Conservation (phyloP, 2,888 invertebrate genomes). For the Drosophila antonietae region DNA sequence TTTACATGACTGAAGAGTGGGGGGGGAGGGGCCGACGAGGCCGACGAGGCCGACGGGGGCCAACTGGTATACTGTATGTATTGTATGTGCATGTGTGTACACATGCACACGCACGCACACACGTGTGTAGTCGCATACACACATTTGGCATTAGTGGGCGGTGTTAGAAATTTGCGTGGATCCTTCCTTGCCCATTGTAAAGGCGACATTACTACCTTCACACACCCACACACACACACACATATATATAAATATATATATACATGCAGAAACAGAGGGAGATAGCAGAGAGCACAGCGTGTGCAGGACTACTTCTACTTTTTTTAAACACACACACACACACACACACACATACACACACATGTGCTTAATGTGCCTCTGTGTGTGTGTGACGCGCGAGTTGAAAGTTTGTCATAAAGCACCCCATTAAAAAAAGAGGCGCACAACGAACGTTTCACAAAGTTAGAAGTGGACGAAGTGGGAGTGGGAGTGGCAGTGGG, state of each 20-base stretch:
- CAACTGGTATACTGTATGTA: constrained; percentile 34
- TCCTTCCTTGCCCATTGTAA: constrained; percentile 35
- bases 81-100: constrained; percentile 5
- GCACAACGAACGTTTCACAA: constrained; percentile 38
- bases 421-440: constrained; percentile 80
- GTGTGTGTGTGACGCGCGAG: constrained; percentile 49
- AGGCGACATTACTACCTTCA: constrained; percentile 43
- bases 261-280: neutral
- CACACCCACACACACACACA: constrained; percentile 27
- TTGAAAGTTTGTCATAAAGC: constrained; percentile 82
- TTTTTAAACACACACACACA: constrained; percentile 32
- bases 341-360: constrained; percentile 27
- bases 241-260: too few species aligned
- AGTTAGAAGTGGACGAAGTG: constrained; percentile 8
- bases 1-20: constrained; percentile 23
- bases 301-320: constrained; percentile 48
- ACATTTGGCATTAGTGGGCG: constrained; percentile 83
- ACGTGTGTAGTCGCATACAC: constrained; percentile 39
- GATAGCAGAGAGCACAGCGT: constrained; percentile 7
- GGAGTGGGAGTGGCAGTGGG: neutral
- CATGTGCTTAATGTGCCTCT: constrained; percentile 52
- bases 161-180: constrained; percentile 83
- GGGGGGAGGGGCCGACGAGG: neutral
- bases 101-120: constrained; percentile 28
- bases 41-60: neutral